Conservation (phyloP, 1,140 invertebrate species). For the Agrypnia vestita region DNA sequence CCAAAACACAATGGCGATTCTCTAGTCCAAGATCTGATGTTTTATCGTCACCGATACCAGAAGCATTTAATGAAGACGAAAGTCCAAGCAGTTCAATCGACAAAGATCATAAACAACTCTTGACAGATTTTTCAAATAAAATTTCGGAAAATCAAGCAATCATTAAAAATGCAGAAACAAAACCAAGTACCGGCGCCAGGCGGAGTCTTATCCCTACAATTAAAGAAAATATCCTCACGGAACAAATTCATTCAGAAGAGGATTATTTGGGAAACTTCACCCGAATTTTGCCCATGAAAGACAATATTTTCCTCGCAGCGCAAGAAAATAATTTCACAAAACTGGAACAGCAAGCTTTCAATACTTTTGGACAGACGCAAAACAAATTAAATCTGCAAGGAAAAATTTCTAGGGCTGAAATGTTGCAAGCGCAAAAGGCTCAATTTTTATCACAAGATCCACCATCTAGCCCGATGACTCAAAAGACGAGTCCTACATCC, state of each 20-base stretch:
- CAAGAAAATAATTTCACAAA: conserved; percentile 69
- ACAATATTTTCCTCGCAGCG: conserved; percentile 67
- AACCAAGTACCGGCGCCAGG: conserved; percentile 45
- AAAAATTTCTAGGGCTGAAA: conserved; percentile 55
- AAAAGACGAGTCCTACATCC: neutral
- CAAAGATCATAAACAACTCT: conserved; percentile 63
- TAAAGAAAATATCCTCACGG: conserved; percentile 48
- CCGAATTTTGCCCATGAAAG: conserved; percentile 64
- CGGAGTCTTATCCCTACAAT: conserved; percentile 56
- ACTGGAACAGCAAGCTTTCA: conserved; percentile 62
- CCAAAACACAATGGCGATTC: conserved; percentile 81
- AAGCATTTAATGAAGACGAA: conserved; percentile 84
- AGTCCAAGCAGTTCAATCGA: conserved; percentile 72
- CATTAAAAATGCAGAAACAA: conserved; percentile 24
- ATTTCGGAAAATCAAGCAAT: conserved; percentile 20
- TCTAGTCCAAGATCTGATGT: conserved; percentile 84
- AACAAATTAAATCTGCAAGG: conserved; percentile 31
- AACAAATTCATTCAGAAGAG: neutral
- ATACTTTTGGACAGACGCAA: conserved; percentile 54
- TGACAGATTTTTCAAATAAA: conserved; percentile 47
- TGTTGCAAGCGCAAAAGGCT: conserved; percentile 57
- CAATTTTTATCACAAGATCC: conserved; percentile 56
- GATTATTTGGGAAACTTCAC: conserved; percentile 15
- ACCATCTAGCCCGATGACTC: neutral
- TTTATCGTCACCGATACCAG: conserved; percentile 88